Evolutionary conservation across 2,888 invertebrate species (phyloP), one percentile per base, ranked within the genome.

Genomic region (Drosophila paramelanica): DNA sequence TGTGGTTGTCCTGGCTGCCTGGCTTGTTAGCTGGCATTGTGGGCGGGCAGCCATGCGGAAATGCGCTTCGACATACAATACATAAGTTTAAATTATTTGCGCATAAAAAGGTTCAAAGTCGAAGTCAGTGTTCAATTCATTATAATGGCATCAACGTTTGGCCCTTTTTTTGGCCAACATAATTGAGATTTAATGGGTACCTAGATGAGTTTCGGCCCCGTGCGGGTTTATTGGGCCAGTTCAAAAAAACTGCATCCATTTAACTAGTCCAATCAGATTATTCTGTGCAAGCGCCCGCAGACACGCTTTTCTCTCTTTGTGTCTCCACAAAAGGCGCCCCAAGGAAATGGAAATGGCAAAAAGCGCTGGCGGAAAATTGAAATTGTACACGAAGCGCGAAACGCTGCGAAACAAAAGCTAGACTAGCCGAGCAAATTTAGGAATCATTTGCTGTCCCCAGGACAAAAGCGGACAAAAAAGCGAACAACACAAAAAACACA

Each of bases 351-450:
- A 66, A 72, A 53, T 75, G 70, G 74, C 58, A 61, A 81, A 82
- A 83, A 87, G 88, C 73, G 79, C 82, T 84, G 82, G 88, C 82
- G 82, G 88, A 87, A 83, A 83, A 83, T 83, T 87, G 88, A 83
- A 87, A 87, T 79, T 67, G 80, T 69, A 70, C 58, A 73, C 81
- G 80, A 67, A 61, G 73, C 82, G 76, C 72, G 72, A 69, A 65
- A 55, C 65, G 67, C 46, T 55, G 64, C 64, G 38, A 68, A 76
- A 73, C 61, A 73, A 75, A 75, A 73, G 77, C 73, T 59, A 67
- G 39, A 51, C 72, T 39, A 8, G 51, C 47, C 53, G 23, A 66
- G 66, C 57, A 67, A 73, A 67, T 76, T 76, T 76, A 58, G 77
- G 67, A 77, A 76, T 73, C 77, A 67, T 72, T 75, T 64, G 62